Conservation (phyloP, 2,888 invertebrate species). For the Zhuqinia jingwanae region DNA sequence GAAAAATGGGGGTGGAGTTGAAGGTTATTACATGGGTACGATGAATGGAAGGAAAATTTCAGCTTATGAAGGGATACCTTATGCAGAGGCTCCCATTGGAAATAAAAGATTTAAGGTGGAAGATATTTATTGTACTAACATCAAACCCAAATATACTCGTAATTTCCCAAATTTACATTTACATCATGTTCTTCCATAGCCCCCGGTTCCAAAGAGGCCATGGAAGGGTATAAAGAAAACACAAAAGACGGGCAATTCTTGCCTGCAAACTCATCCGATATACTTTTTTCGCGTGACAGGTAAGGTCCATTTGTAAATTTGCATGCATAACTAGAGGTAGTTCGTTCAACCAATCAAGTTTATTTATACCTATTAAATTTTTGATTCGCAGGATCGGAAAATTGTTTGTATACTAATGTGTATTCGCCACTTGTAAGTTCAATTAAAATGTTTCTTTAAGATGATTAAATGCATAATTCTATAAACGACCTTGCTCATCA, state of each 20-base stretch:
- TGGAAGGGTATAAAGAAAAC: constrained; percentile 73
- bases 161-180: too few species aligned
- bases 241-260: constrained; percentile 63
- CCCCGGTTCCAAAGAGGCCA: constrained; percentile 70
- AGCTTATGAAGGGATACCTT: constrained; percentile 76
- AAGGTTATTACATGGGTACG: constrained; percentile 75
- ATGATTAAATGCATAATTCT: too few species aligned
- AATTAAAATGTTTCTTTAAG: too few species aligned
- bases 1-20: constrained; percentile 62
- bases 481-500: too few species aligned
- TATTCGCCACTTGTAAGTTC: constrained; percentile 53
- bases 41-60: constrained; percentile 70
- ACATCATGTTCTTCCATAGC: too few species aligned
- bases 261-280: constrained; percentile 71
- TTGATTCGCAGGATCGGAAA: constrained; percentile 28
- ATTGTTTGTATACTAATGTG: constrained; percentile 53
- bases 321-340: too few species aligned
- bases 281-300: constrained; percentile 65
- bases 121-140: too few species aligned
- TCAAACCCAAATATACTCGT: neutral
- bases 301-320: neutral
- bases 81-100: constrained; percentile 73
- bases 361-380: too few species aligned
- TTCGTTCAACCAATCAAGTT: too few species aligned
- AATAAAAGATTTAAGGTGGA: constrained; percentile 72